phyloP scores from a whole-genome alignment of 2,888 invertebrate genomes.

The Pammene fasciana region DNA sequence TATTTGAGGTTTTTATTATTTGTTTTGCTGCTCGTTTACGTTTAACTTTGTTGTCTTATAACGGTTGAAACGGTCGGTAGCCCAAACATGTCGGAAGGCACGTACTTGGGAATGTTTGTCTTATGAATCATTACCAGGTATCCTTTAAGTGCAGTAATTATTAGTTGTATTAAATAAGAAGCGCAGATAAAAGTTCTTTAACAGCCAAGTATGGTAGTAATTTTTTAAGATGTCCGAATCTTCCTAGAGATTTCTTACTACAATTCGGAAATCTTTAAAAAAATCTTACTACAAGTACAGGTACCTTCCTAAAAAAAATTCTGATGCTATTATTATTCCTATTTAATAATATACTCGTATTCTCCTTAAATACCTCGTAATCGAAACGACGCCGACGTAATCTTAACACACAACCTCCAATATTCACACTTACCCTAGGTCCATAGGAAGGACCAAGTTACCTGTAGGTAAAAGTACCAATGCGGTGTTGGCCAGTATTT shows the following conservation, averaged over 20 bases:
- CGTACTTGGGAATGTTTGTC: slow-evolving; percentile 1
- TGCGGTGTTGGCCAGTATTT: slow-evolving; percentile 12
- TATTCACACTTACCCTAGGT: background rate
- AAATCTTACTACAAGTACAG: too few species aligned
- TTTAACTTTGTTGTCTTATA: slow-evolving; percentile 8
- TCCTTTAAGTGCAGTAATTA: background rate
- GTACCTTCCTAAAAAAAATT: too few species aligned
- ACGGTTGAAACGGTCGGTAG: slow-evolving; percentile 22
- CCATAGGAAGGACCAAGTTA: background rate
- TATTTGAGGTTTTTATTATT: background rate
- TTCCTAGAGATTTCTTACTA: too few species aligned
- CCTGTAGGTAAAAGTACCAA: slow-evolving; percentile 12
- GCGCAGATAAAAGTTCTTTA: too few species aligned
- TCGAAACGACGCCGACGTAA: background rate
- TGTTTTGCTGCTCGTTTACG: background rate
- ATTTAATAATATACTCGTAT: background rate
- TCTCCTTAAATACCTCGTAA: background rate
- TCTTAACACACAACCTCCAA: slow-evolving; percentile 8
- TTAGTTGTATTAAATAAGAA: too few species aligned
- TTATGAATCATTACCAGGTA: slow-evolving; percentile 18
- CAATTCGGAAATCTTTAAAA: too few species aligned
- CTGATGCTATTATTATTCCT: too few species aligned
- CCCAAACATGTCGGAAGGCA: slow-evolving; percentile 8
- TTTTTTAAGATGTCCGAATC: too few species aligned
- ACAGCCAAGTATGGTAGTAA: too few species aligned